Evolutionary conservation across 2,113 vertebrate genomes (phyloP).

Genomic region (Martes martes): DNA sequence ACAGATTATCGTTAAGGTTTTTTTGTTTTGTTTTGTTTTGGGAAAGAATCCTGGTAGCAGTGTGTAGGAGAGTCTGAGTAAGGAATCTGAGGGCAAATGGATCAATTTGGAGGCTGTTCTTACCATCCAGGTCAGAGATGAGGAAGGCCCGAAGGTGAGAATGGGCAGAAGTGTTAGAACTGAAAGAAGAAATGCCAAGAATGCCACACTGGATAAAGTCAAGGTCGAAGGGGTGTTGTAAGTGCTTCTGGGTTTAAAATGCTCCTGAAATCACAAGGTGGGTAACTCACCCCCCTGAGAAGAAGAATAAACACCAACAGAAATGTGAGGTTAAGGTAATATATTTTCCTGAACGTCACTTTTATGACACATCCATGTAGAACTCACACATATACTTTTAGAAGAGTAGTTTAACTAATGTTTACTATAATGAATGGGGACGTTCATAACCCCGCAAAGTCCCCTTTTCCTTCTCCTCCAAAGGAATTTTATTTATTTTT

Average conservation of each 20-base stretch:
- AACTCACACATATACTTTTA: not conserved
- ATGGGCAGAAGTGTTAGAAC: not conserved
- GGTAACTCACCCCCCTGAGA: not conserved
- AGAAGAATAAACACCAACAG: not conserved
- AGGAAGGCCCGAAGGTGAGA: not conserved
- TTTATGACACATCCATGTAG: not conserved
- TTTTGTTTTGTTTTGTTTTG: not conserved
- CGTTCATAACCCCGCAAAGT: not conserved
- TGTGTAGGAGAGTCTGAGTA: not conserved
- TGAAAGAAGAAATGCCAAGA: not conserved
- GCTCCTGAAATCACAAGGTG: not conserved
- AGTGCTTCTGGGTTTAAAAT: not conserved
- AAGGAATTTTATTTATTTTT: not conserved
- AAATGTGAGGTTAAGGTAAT: not conserved
- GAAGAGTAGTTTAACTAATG: not conserved
- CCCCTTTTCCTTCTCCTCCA: not conserved
- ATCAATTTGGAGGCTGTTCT: not conserved
- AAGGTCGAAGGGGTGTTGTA: not conserved
- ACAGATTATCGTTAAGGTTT: not conserved
- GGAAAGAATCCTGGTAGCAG: not conserved
- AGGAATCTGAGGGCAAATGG: not conserved
- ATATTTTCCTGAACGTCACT: not conserved
- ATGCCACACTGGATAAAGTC: too few relatives aligned
- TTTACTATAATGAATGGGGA: not conserved
- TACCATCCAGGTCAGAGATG: not conserved